Percentiles rank a stretch among this genome's conserved stretches.
These are phyloP conservation scores for Antedon mediterranea DNA, from an alignment of 53 echinoderm and acorn worm genomes.

Conservation along the genomic window DNA sequence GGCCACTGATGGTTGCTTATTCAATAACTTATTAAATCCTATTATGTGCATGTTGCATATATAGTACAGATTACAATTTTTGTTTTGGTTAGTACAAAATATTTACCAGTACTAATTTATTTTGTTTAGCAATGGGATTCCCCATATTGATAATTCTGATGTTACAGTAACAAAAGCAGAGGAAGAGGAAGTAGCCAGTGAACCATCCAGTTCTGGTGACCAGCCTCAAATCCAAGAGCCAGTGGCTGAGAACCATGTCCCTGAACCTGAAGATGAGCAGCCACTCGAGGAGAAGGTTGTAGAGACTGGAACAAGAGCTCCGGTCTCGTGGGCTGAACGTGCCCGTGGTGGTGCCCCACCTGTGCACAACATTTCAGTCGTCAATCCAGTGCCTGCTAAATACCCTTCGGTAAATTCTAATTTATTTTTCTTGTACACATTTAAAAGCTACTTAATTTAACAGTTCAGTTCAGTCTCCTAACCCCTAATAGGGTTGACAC, in stretches of 20 bases:
- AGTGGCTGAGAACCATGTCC: constrained; percentile 45
- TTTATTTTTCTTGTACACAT: no score
- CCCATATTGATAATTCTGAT: constrained; percentile 67
- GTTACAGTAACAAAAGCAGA: constrained; percentile 63
- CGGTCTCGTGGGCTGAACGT: not conserved
- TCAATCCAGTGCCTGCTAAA: not conserved
- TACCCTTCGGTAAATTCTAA: not conserved
- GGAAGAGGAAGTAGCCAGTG: constrained; percentile 34
- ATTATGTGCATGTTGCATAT: no score
- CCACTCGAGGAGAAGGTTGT: constrained; percentile 40
- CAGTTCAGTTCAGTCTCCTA: no score
- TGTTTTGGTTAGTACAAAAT: no score
- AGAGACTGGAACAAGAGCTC: not conserved
- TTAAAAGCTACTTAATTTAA: no score
- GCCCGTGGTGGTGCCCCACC: not conserved
- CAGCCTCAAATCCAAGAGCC: constrained; percentile 10
- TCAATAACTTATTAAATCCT: no score
- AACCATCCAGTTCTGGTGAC: constrained; percentile 19
- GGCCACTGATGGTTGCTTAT: no score
- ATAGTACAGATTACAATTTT: no score
- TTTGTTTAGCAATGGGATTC: constrained; percentile 58
- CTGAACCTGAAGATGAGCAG: constrained; percentile 37
- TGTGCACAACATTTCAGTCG: not conserved
- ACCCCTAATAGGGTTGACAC: no score
- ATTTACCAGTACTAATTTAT: no score